A percentile compares a stretch with the other conserved stretches of the same genome.
Conservation (phyloP, 2,113 vertebrate genomes). For the Chloropsis hardwickii region DNA sequence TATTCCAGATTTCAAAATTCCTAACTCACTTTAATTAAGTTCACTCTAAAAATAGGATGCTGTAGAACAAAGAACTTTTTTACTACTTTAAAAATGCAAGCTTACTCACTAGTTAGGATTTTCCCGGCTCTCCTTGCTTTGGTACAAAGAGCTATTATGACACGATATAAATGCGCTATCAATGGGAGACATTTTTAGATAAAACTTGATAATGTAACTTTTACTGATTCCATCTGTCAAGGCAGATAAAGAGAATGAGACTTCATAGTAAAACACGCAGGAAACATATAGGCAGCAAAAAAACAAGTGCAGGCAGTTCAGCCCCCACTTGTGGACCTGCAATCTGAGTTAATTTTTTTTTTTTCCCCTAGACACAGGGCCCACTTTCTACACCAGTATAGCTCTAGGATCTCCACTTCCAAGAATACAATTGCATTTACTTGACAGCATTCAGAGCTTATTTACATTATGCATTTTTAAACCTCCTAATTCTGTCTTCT, state of each 20-base stretch:
- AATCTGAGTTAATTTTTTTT: not conserved
- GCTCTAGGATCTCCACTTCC: slow-evolving; percentile 13
- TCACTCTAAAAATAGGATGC: slow-evolving; percentile 65
- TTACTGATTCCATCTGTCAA: slow-evolving; percentile 62
- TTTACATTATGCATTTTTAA: slow-evolving; percentile 3
- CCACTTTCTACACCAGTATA: not conserved
- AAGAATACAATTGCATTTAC: not conserved
- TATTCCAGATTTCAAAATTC: slow-evolving; percentile 53
- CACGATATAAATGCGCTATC: slow-evolving; percentile 25
- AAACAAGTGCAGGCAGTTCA: not conserved
- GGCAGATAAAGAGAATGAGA: slow-evolving; percentile 36
- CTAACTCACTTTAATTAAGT: slow-evolving; percentile 68
- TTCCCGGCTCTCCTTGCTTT: slow-evolving; percentile 49
- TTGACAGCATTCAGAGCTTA: slow-evolving; percentile 6
- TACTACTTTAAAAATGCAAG: slow-evolving; percentile 55
- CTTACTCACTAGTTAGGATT: slow-evolving; percentile 66
- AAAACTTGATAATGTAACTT: slow-evolving; percentile 62
- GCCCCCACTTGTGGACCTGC: not conserved
- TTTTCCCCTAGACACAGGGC: not conserved
- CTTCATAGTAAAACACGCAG: slow-evolving; percentile 43
- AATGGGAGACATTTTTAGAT: slow-evolving; percentile 66
- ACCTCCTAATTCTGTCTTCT: not conserved
- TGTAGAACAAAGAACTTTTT: slow-evolving; percentile 67
- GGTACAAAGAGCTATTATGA: slow-evolving; percentile 69
- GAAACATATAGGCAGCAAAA: not conserved